These are phyloP conservation scores for Mactra quadrangularis DNA, from an alignment of 1,140 invertebrate genomes.

Conservation along the genomic window DNA sequence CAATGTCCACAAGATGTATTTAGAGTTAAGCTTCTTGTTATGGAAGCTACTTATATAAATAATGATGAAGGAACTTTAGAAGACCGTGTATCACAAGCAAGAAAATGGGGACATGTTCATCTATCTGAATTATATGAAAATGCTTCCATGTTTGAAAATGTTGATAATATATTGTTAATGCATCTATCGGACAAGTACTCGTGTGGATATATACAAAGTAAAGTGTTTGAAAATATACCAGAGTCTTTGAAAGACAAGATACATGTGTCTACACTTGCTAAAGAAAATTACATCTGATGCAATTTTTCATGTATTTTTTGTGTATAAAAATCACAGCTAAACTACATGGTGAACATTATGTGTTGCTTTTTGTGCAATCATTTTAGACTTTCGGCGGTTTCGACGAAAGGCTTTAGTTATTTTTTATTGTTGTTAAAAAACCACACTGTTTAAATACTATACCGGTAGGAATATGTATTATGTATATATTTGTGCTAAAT, in stretches of 20 bases:
- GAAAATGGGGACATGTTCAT: constrained; percentile 73
- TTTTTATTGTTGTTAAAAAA: too few relatives aligned
- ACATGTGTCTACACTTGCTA: constrained; percentile 66
- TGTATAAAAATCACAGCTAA: too few relatives aligned
- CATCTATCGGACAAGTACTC: constrained; percentile 78
- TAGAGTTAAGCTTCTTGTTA: constrained; percentile 76
- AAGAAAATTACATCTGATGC: constrained; percentile 59
- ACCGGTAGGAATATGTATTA: too few relatives aligned
- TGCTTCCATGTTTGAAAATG: constrained; percentile 70
- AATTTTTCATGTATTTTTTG: too few relatives aligned
- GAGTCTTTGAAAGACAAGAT: constrained; percentile 65
- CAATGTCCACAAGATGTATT: constrained; percentile 73
- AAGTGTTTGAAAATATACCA: constrained; percentile 61
- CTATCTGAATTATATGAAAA: constrained; percentile 71
- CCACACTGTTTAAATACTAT: too few relatives aligned
- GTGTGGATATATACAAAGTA: constrained; percentile 58
- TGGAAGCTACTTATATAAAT: constrained; percentile 75
- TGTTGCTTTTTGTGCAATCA: too few relatives aligned
- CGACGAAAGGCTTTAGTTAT: too few relatives aligned
- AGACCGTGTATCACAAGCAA: constrained; percentile 63
- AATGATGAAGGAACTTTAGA: constrained; percentile 29
- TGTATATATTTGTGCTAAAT: too few relatives aligned
- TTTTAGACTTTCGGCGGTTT: too few relatives aligned
- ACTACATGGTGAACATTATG: too few relatives aligned
- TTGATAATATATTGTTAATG: constrained; percentile 71